phyloP scores from a whole-genome alignment of 2,797 vertebrate genomes.

The Enteromius anoplus region DNA sequence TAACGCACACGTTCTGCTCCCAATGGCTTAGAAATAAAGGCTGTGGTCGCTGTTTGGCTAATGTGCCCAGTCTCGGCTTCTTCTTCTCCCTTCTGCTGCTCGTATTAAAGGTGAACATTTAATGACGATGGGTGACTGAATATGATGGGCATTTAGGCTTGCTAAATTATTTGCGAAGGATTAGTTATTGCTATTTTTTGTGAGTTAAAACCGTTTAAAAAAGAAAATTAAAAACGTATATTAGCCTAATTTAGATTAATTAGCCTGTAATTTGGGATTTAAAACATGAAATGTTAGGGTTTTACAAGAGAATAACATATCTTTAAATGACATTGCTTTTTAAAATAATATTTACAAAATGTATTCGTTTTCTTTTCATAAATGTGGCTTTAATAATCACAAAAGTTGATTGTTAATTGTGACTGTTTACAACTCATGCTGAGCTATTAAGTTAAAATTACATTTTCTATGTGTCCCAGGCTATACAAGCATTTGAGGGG shows the following conservation, averaged over 20 bases:
- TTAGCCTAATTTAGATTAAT: background rate
- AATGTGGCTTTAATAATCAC: background rate
- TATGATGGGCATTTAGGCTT: background rate
- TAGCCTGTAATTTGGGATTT: background rate
- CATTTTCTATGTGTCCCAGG: background rate
- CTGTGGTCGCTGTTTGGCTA: slow-evolving; percentile 80
- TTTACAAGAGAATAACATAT: background rate
- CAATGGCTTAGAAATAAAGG: slow-evolving; percentile 63
- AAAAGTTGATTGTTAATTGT: background rate
- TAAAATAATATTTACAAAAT: background rate
- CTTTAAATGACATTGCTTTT: background rate
- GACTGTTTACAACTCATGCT: background rate
- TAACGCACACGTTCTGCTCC: slow-evolving; percentile 67
- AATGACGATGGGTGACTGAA: slow-evolving; percentile 8
- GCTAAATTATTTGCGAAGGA: background rate
- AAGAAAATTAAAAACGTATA: background rate
- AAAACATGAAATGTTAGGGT: background rate
- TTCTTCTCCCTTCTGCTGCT: slow-evolving; percentile 48
- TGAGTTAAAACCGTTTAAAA: background rate
- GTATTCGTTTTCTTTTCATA: background rate
- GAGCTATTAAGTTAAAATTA: background rate
- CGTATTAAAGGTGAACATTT: slow-evolving; percentile 41
- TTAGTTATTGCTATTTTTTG: background rate
- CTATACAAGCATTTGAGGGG: background rate
- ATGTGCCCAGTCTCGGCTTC: slow-evolving; percentile 72